phyloP scores from a whole-genome alignment of 2,888 invertebrate species.

The Caenorhabditis wallacei region DNA sequence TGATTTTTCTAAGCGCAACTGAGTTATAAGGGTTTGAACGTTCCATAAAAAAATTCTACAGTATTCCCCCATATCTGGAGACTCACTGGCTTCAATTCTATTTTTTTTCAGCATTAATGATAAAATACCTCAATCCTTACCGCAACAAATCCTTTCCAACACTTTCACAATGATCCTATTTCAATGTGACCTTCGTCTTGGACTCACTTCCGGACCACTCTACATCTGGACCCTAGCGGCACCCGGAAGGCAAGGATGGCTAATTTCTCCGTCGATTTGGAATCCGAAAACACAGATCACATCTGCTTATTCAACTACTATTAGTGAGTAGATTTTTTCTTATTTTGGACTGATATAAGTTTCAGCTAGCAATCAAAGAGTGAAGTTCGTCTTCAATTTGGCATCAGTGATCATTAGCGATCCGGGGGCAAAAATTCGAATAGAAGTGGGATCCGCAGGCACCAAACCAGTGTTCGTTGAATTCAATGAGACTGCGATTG shows the following conservation, averaged over 20 bases:
- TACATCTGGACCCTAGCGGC: background rate
- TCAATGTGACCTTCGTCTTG: background rate
- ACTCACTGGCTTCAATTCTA: background rate
- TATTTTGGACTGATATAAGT: background rate
- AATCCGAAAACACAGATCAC: background rate
- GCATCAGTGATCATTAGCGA: background rate
- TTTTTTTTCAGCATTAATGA: constrained; percentile 12
- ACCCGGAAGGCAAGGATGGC: constrained; percentile 25
- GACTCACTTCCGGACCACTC: background rate
- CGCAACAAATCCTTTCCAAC: constrained; percentile 30
- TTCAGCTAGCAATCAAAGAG: background rate
- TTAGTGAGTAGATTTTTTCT: constrained; percentile 5
- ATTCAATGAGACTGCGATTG: background rate
- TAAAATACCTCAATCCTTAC: background rate
- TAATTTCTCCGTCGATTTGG: constrained; percentile 32
- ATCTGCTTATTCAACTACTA: background rate
- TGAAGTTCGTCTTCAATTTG: constrained; percentile 10
- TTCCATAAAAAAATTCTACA: too few species aligned
- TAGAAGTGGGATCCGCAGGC: constrained; percentile 28
- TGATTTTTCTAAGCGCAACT: too few species aligned
- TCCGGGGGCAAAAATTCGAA: background rate
- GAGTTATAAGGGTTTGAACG: too few species aligned
- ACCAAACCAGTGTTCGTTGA: background rate
- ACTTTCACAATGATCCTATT: constrained; percentile 18
- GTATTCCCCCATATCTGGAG: too few species aligned